Evolutionary conservation across 2,797 vertebrate species (phyloP), one percentile per base, ranked within the genome.

Genomic region (Spinibarbus caldwelli): DNA sequence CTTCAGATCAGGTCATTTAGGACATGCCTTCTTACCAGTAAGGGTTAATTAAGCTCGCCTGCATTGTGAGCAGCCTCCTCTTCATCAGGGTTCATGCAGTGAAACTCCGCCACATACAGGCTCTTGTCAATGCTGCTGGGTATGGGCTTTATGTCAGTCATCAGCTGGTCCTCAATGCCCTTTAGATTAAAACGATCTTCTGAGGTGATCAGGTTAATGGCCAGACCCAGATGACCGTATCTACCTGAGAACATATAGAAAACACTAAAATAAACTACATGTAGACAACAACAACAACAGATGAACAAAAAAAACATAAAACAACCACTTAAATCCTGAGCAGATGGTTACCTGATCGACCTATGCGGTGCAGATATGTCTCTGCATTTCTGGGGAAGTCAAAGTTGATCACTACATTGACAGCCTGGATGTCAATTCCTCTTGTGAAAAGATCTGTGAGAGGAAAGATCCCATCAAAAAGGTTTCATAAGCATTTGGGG

Each of bases 401-500:
- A 26, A 96, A 96, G 92, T 96, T 96, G 90, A 96, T 96, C 87
- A 96, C 96, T 0, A 96, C 96, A 34, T 96, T 96, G 88, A 96
- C 96, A 1, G 96, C 95, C 92, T 96, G 96, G 91, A 96, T 96
- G 89, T 96, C 96, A 78, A 96, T 96, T 86, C 96, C 96, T 94
- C 96, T 93, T 87, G 96, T 96, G 93, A 96, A 96, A 31, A 96
- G 94, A 93, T 96, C 96, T 96, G 52, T 43, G 5, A 71, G 52
- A 76, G 21, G 75, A 26, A 57, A 78, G 14, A 17, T 9, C 78
- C 36, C 29, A 77, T 3, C 45, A 79, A 38, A 34, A 62, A 31
- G 6, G 59, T 77, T 77, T 54, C 31, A 67, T 72, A 77, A 77
- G 29, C 45, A 62, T n/a, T 73, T 45, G 31, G 17, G 29, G 41